Percentiles rank a stretch among this genome's conserved stretches.
Conservation (phyloP, 2,797 vertebrate species). For the Poecilia picta region DNA sequence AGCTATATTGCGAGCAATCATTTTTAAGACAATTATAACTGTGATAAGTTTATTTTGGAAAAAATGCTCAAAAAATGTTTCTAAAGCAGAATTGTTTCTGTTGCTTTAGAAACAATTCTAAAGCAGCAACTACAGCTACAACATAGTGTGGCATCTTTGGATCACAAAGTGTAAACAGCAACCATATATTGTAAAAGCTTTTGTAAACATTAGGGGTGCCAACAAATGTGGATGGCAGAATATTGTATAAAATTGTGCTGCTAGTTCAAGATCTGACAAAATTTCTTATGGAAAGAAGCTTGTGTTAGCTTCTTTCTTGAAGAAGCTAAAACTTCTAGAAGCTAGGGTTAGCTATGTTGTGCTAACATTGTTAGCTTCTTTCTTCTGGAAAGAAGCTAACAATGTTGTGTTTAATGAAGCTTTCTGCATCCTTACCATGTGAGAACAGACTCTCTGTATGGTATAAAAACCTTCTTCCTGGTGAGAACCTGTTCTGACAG, state of each 20-base stretch:
- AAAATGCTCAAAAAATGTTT: too few species aligned
- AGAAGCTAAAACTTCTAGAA: too few species aligned
- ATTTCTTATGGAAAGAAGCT: background rate
- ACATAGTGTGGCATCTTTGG: background rate
- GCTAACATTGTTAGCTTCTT: too few species aligned
- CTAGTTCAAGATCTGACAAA: background rate
- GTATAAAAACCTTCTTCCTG: conserved; percentile 87
- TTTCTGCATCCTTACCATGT: conserved; percentile 86
- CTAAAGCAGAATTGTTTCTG: too few species aligned
- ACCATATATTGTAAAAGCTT: background rate
- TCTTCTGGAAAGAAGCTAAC: background rate
- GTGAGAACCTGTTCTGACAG: conserved; percentile 88
- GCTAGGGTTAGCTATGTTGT: too few species aligned
- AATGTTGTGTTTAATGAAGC: background rate
- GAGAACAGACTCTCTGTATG: conserved; percentile 95
- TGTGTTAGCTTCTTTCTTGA: too few species aligned
- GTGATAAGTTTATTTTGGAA: background rate
- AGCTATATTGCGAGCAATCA: background rate
- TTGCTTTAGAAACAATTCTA: background rate
- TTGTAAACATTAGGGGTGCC: background rate
- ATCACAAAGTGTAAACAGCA: background rate
- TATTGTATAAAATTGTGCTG: background rate
- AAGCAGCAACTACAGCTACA: background rate
- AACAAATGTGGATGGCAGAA: background rate
- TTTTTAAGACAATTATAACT: background rate